A percentile compares a stretch with the other conserved stretches of the same genome.
Conservation (phyloP, 2,797 vertebrate genomes). For the Chelon labrosus region DNA sequence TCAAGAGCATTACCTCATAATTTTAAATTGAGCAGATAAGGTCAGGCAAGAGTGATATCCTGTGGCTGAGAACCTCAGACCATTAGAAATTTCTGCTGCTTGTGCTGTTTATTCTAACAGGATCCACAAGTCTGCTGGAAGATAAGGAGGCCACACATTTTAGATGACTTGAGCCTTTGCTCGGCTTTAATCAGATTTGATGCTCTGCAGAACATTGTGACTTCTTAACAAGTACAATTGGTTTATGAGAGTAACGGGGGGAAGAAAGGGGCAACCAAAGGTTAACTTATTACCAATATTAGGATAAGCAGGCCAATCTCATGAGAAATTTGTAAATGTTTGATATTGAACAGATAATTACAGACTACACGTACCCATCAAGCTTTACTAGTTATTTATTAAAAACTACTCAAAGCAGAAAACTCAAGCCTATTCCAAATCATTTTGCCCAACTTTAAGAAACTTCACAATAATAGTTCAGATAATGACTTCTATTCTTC, state of each 20-base stretch:
- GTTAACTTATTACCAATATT: conserved; percentile 63
- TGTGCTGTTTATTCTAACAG: conserved; percentile 63
- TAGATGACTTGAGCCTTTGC: conserved; percentile 72
- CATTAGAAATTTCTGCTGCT: conserved; percentile 59
- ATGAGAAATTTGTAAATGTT: conserved; percentile 41
- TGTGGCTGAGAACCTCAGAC: conserved; percentile 28
- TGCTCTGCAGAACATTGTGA: conserved; percentile 80
- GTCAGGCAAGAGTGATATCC: conserved; percentile 51
- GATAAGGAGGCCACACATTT: conserved; percentile 77
- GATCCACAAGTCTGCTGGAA: conserved; percentile 68
- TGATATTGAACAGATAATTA: conserved; percentile 20
- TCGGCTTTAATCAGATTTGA: conserved; percentile 77
- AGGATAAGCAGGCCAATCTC: conserved; percentile 36
- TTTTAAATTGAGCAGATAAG: conserved; percentile 63
- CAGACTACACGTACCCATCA: background rate
- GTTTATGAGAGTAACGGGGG: conserved; percentile 72
- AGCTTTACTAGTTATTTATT: background rate
- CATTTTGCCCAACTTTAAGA: background rate
- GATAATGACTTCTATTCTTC: too few species aligned
- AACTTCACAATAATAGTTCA: too few species aligned
- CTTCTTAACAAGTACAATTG: conserved; percentile 81
- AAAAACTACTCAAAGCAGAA: background rate
- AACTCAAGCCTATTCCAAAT: background rate
- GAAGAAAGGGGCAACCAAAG: conserved; percentile 67
- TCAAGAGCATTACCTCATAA: conserved; percentile 65